Percentiles rank a stretch among this genome's conserved stretches.
These are phyloP conservation scores for Proisotoma minuta DNA, from an alignment of 2,888 invertebrate species.

Conservation along the genomic window DNA sequence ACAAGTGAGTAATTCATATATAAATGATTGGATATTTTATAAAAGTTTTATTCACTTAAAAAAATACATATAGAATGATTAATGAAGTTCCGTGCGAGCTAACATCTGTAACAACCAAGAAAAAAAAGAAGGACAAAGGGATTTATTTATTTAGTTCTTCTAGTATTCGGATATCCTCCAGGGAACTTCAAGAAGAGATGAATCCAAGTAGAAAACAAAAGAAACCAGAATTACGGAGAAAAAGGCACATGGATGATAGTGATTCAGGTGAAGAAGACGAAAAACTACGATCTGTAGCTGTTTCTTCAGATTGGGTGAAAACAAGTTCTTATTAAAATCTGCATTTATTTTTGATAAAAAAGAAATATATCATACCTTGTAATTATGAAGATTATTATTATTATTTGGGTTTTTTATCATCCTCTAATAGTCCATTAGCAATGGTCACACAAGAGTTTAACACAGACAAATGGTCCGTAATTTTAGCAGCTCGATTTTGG, in stretches of 20 bases:
- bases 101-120: neutral
- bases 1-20: conserved; percentile 25
- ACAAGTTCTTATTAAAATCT: conserved; percentile 8
- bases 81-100: neutral
- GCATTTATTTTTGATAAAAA: neutral
- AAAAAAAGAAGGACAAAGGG: conserved; percentile 13
- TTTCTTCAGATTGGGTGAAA: conserved; percentile 36
- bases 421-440: neutral
- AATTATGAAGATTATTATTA: no score
- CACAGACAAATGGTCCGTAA: neutral
- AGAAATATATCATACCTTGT: no score
- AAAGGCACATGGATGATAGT: neutral
- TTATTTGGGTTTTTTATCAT: no score
- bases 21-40: neutral
- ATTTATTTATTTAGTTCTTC: conserved; percentile 28
- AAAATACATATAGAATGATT: neutral
- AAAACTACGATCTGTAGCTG: conserved; percentile 36
- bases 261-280: conserved; percentile 20
- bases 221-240: conserved; percentile 3
- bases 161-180: conserved; percentile 4
- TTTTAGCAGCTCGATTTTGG: neutral
- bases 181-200: conserved; percentile 9
- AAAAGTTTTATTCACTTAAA: neutral
- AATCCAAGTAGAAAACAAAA: neutral
- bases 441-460: neutral